Evolutionary conservation across 2,888 invertebrate genomes (phyloP), one percentile per base, ranked within the genome.

Genomic region (Protodeltote pygarga): DNA sequence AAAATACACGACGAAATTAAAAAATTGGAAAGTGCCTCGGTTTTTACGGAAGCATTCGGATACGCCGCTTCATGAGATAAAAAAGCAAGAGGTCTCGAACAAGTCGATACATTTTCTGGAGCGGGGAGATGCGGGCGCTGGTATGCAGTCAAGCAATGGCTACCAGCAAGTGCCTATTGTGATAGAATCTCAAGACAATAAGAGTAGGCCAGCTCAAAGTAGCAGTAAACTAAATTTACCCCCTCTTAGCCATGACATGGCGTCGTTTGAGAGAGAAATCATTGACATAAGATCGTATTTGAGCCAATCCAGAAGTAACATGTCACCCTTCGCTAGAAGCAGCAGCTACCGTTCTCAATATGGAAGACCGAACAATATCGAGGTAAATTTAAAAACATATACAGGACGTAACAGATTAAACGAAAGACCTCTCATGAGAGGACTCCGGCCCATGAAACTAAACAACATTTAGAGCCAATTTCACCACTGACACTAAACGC

Each of bases 261-360:
- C 93, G 11, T 91, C 93, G 49, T 93, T 93, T 55, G 94, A 94
- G 54, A 89, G 84, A 53, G 95, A 95, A 72, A 93, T 94, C 15
- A 94, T 95, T 48, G 95, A 95, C 70, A 94, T 95, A 25, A 93
- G 95, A 62, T 95, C 95, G 6, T 95, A 95, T 70, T 93, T 95
- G 55, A 95, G 95, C 65, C 95, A 95, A 75, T 95, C 95, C 2
- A 87, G 95, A 53, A 95, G 95, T 76, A 95, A 95, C 71, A 94
- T 95, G 77, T 93, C 94, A 6, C 94, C 94, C 1, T 95, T 95
- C 65, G 94, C 94, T 2, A 90, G 95, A 66, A 94, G 94, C 40
- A 95, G 95, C 72, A 95, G 95, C 81, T 95, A 95, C 77, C 90
- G 95, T 42, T 95, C 95, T 4, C 95, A 95, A 69, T 94, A 94